Percentiles rank a stretch among this genome's conserved stretches.
Conservation (phyloP, 1,140 invertebrate species). For the Heliconius eleuchia region DNA sequence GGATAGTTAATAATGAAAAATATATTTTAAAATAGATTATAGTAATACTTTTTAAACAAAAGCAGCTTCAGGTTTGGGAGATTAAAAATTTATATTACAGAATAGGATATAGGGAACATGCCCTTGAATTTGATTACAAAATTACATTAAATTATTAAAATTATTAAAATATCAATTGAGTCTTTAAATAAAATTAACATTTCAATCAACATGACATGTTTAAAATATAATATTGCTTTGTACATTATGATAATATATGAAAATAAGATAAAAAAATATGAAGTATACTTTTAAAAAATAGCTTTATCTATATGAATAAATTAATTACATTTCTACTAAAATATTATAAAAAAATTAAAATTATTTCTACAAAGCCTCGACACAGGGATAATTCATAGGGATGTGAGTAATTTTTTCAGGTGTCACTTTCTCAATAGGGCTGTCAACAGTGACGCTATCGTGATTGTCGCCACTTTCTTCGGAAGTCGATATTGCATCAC, state of each 20-base stretch:
- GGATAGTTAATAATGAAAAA: conserved; percentile 42
- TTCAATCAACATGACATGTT: neutral
- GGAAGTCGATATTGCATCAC: conserved; percentile 44
- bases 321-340: neutral
- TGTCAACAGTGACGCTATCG: conserved; percentile 17
- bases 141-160: neutral
- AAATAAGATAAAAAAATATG: neutral
- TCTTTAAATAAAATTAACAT: neutral
- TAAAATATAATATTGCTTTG: neutral
- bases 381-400: neutral
- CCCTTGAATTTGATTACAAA: neutral
- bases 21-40: conserved; percentile 40
- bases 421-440: conserved; percentile 31
- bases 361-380: neutral
- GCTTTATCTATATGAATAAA: neutral
- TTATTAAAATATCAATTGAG: neutral
- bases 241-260: too few relatives aligned
- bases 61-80: conserved; percentile 48
- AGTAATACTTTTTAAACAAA: conserved; percentile 67
- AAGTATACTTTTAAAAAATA: neutral
- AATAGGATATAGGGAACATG: neutral
- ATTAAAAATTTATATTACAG: conserved; percentile 15
- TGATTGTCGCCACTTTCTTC: conserved; percentile 38
- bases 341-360: neutral
- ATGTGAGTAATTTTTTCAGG: conserved; percentile 15